These are phyloP conservation scores for Cyphomyrus plagiostoma DNA, from an alignment of 2,113 vertebrate species.

Conservation along the genomic window DNA sequence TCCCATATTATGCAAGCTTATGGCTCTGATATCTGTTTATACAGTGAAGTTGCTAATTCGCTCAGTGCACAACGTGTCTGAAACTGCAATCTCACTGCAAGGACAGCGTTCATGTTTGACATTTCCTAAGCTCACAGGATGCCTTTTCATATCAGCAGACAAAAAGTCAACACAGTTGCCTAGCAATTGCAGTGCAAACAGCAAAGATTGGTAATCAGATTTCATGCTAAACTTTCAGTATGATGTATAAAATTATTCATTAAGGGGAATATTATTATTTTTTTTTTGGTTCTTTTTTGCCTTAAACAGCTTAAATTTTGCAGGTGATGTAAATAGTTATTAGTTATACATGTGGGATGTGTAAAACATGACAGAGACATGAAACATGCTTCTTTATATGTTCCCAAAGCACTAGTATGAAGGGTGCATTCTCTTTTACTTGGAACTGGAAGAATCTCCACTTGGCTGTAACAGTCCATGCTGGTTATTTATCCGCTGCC, in stretches of 20 bases:
- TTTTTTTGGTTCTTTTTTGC: neutral
- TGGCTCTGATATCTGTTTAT: neutral
- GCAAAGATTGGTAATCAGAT: neutral
- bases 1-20: neutral
- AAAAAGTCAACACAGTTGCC: constrained; percentile 33
- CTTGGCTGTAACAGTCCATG: neutral
- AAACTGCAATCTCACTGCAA: neutral
- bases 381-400: neutral
- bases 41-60: neutral
- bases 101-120: neutral
- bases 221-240: neutral
- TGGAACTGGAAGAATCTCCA: neutral
- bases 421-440: neutral
- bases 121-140: constrained; percentile 13
- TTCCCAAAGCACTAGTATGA: neutral
- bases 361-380: neutral
- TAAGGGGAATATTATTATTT: neutral
- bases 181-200: constrained; percentile 22
- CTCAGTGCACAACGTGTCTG: neutral
- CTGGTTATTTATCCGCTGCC: neutral
- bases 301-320: neutral
- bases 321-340: neutral
- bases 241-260: neutral
- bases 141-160: constrained; percentile 7
- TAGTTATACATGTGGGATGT: neutral